Conservation (phyloP, 2,113 vertebrate genomes). For the Ramphastos sulfuratus region DNA sequence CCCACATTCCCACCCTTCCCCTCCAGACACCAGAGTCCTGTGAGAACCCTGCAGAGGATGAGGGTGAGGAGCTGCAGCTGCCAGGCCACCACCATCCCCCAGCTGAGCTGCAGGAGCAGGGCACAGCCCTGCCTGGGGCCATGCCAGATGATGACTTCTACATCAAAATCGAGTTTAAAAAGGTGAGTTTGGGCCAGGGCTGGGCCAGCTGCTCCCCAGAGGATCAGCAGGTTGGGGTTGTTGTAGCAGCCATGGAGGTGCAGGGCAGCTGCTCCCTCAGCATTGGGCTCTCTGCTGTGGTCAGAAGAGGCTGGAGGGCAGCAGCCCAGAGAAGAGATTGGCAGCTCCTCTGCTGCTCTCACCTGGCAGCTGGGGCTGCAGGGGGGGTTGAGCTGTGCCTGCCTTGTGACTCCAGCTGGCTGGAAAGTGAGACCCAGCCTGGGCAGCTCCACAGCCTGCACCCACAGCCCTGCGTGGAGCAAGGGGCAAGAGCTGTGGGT, state of each 20-base stretch:
- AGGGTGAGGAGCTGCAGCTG: slow-evolving; percentile 50
- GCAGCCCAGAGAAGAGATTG: not conserved
- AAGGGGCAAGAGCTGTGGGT: not conserved
- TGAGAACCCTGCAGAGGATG: not conserved
- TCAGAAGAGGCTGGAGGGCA: fast-evolving
- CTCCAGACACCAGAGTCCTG: slow-evolving; percentile 43
- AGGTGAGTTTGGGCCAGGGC: not conserved
- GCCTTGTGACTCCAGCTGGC: not conserved
- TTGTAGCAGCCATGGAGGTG: not conserved
- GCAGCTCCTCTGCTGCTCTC: not conserved
- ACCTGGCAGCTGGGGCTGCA: not conserved
- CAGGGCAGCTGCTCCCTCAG: not conserved
- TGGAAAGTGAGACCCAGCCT: not conserved
- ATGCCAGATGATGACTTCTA: not conserved
- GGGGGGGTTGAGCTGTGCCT: not conserved
- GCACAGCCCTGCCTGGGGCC: not conserved
- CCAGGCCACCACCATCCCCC: slow-evolving; percentile 70
- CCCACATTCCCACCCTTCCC: not conserved
- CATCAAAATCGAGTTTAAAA: not conserved
- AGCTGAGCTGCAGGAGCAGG: slow-evolving; percentile 67
- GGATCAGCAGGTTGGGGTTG: fast-evolving
- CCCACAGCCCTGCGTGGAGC: not conserved
- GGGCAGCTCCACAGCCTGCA: not conserved
- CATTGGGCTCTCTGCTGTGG: not conserved
- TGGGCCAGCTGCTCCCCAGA: not conserved